Evolutionary conservation across 2,888 invertebrate genomes (phyloP).

Genomic region (Serripes groenlandicus): DNA sequence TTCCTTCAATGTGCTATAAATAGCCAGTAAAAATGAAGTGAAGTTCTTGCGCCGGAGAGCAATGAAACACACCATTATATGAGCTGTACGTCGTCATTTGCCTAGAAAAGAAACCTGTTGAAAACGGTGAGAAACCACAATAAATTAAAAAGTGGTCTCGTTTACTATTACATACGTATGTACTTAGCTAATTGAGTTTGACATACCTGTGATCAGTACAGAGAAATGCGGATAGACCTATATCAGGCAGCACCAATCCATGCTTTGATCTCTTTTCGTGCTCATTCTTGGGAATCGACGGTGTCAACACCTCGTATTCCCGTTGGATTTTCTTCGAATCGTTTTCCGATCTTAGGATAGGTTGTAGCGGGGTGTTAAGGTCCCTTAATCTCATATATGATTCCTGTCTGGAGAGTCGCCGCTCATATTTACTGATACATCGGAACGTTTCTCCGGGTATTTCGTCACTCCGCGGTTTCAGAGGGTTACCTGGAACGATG

Average conservation of each 20-base stretch:
- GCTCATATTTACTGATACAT: background rate
- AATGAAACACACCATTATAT: too few relatives aligned
- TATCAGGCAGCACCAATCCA: constrained; percentile 15
- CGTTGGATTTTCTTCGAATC: background rate
- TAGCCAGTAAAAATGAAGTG: too few relatives aligned
- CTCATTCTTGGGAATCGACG: background rate
- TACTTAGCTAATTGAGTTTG: too few relatives aligned
- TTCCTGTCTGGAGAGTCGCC: background rate
- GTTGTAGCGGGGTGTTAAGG: constrained; percentile 3
- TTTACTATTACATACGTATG: too few relatives aligned
- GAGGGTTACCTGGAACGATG: constrained; percentile 18
- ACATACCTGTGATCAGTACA: constrained; percentile 9
- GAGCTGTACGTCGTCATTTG: too few relatives aligned
- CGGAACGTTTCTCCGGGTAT: background rate
- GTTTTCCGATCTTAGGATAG: background rate
- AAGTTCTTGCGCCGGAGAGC: too few relatives aligned
- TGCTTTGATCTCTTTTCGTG: constrained; percentile 4
- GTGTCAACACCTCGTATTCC: constrained; percentile 11
- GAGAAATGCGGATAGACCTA: constrained; percentile 1
- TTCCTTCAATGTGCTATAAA: too few relatives aligned
- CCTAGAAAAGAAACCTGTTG: too few relatives aligned
- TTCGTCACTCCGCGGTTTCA: background rate
- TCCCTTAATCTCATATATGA: constrained; percentile 1
- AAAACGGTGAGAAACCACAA: too few relatives aligned
- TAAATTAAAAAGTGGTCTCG: too few relatives aligned